Evolutionary conservation across 2,888 invertebrate species (phyloP).

Genomic region (Oxystoma pomonae): DNA sequence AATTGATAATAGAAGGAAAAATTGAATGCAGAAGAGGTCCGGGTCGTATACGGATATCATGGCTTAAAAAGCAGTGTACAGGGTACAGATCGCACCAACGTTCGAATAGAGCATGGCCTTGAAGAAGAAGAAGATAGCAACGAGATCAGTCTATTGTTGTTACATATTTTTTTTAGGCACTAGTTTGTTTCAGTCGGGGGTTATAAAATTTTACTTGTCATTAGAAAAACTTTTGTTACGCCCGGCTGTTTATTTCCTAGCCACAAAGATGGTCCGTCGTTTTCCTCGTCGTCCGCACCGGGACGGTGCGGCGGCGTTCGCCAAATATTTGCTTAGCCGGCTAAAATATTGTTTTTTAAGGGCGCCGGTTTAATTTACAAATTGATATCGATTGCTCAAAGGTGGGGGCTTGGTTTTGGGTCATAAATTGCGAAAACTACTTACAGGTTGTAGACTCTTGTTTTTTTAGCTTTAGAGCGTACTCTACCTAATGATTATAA

Average conservation of each 20-base stretch:
- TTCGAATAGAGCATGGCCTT: too few relatives aligned
- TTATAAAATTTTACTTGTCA: too few relatives aligned
- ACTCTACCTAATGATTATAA: neutral
- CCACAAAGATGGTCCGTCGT: neutral
- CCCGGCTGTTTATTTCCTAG: neutral
- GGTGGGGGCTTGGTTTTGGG: slow-evolving; percentile 31
- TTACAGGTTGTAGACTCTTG: neutral
- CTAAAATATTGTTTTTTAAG: slow-evolving; percentile 43
- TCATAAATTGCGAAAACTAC: slow-evolving; percentile 25
- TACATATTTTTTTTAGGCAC: too few relatives aligned
- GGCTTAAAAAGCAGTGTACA: too few relatives aligned
- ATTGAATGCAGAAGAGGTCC: too few relatives aligned
- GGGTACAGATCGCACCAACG: too few relatives aligned
- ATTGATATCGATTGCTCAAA: slow-evolving; percentile 39
- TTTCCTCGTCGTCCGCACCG: too few relatives aligned
- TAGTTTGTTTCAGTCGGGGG: too few relatives aligned
- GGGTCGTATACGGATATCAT: too few relatives aligned
- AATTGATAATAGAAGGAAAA: too few relatives aligned
- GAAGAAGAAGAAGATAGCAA: too few relatives aligned
- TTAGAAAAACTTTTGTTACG: neutral
- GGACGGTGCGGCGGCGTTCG: slow-evolving; percentile 33
- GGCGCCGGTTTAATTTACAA: slow-evolving; percentile 42
- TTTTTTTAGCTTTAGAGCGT: neutral
- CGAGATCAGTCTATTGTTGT: too few relatives aligned
- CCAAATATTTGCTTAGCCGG: slow-evolving; percentile 41